Conservation (phyloP, 2,797 vertebrate genomes). For the Leuciscus waleckii region DNA sequence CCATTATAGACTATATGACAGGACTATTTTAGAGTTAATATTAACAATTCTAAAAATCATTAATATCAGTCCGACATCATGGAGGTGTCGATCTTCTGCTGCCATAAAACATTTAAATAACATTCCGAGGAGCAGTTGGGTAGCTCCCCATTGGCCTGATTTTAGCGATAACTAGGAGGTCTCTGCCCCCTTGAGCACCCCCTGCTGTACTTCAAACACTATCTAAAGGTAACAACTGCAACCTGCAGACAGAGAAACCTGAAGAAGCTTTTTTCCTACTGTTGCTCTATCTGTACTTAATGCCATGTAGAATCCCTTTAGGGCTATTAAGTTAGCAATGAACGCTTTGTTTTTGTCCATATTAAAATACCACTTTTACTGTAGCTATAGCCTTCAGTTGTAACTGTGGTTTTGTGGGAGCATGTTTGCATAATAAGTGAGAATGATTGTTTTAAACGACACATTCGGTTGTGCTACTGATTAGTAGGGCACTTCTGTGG, state of each 20-base stretch:
- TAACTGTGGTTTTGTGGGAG: background rate
- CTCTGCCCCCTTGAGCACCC: background rate
- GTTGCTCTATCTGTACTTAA: background rate
- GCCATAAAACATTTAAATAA: background rate
- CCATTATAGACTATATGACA: background rate
- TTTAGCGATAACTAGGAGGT: background rate
- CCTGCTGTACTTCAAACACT: background rate
- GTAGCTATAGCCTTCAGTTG: background rate
- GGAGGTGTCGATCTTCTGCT: background rate
- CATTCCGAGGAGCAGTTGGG: background rate
- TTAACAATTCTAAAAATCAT: background rate
- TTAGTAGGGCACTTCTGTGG: background rate
- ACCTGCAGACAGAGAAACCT: background rate
- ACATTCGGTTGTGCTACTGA: background rate
- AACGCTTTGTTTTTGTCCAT: background rate
- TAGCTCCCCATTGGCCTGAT: background rate
- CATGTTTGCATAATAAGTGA: background rate
- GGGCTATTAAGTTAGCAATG: background rate
- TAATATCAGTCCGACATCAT: background rate
- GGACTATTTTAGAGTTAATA: background rate
- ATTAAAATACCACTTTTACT: background rate
- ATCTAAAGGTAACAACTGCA: background rate
- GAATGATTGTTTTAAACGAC: background rate
- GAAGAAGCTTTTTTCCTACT: background rate
- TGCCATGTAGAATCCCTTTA: background rate